Evolutionary conservation across 2,797 vertebrate genomes (phyloP), one percentile per base, ranked within the genome.

Genomic region (Hybognathus amarus): DNA sequence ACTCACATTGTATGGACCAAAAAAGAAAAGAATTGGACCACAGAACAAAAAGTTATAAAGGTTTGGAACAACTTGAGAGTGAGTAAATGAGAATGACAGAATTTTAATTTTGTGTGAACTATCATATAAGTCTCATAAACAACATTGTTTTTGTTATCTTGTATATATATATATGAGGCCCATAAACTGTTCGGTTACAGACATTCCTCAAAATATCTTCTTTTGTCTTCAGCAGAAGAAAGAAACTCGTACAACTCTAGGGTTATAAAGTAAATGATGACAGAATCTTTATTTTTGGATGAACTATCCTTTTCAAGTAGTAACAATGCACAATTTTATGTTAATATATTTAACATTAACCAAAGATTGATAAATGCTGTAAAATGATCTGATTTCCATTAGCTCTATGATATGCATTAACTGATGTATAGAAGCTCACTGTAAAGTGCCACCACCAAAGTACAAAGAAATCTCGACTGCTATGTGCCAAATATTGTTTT

Each of bases 401-500:
- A 54, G 20, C 22, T 36, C 20, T n/a, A 38, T 75, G 50, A 61
- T 27, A 10, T 40, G 38, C 9, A 27, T 75, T 15, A 56, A 56
- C 52, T 38, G 15, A 56, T 27, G 36, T 42, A 38, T 59, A 24
- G 8, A 76, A 17, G n/a, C 33, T 75, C 40, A 24, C 7, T 59
- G 33, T 75, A 6, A 59, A 24, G 22, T 40, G 4, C 4, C 8
- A 76, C n/a, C 36, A 54, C 45, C 22, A 27, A n/a, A 38, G 47
- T 27, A 4, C 47, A 54, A 45, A 24, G 3, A 22, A 54, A 20
- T 33, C 33, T 38, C 15, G 9, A 20, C 11, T 82, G 20, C 40
- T 52, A 30, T 59, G 36, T 70, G 79, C 47, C 59, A 50, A 24
- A 74, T 61, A 27, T 40, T 10, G 13, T 74, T 74, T 82, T 40